Evolutionary conservation across 2,888 invertebrate genomes (phyloP), one percentile per base, ranked within the genome.

Genomic region (Frankliniella intonsa): DNA sequence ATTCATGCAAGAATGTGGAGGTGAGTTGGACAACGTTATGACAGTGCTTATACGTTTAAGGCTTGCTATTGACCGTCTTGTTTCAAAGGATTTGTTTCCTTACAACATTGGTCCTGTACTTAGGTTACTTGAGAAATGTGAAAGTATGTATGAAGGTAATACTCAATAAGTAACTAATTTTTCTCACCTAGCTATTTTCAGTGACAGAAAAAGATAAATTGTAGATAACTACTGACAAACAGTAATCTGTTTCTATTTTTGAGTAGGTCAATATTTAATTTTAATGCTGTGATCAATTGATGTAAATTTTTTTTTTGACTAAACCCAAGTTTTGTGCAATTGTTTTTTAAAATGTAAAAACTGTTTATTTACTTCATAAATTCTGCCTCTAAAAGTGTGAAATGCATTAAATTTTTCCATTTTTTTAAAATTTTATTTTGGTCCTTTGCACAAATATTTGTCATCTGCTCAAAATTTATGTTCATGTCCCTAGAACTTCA

Each of bases 71-170:
- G 94, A 94, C 85, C 91, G 95, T 86, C 89, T 96, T 85, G 96
- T 96, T 11, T 93, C 94, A 0, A 93, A 93, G 86, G 93, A 94
- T 85, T 88, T 96, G 81, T 96, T 96, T 88, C 96, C 96, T 0
- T 97, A 97, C 88, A 96, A 97, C 87, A 96, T 97, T 86, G 94
- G 93, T 86, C 96, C 96, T 79, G 94, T 97, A 83, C 89, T 96
- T 85, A 92, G 94, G 88, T 89, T 96, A 85, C 89, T 97, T 84
- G 95, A 95, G 87, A 93, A 93, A 84, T 95, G 95, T 86, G 96
- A 96, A 87, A 93, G 93, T 87, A 90, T 95, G 85, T 96, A 95
- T 87, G 95, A 95, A 89, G 94, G 94, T 5, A 94, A 94, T 88
- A 83, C 81, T 80, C 69, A 76, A 25, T 76, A 76, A 25, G 9